These are phyloP conservation scores for Ornithoptera alexandrae DNA, from an alignment of 2,888 invertebrate genomes.

Conservation along the genomic window DNA sequence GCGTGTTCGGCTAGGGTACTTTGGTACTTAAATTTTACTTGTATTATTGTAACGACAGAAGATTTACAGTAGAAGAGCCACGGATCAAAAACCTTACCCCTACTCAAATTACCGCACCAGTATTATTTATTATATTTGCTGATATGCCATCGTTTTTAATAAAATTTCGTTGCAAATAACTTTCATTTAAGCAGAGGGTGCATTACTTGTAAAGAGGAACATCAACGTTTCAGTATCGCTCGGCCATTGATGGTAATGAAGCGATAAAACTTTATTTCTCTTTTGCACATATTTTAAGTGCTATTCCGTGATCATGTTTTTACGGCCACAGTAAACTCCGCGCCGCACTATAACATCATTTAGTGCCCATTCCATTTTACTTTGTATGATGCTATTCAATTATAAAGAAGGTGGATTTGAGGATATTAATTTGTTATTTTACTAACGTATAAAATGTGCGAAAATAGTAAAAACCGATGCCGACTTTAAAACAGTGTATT, in stretches of 20 bases:
- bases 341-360: constrained; percentile 45
- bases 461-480: constrained; percentile 25
- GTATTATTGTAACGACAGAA: too few relatives aligned
- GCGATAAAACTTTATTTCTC: constrained; percentile 40
- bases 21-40: too few relatives aligned
- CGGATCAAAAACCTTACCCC: too few relatives aligned
- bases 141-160: constrained; percentile 1
- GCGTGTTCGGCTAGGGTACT: too few relatives aligned
- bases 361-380: constrained; percentile 38
- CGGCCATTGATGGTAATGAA: constrained; percentile 39
- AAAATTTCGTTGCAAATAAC: constrained; percentile 13
- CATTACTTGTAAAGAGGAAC: constrained; percentile 18
- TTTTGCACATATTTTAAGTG: constrained; percentile 42
- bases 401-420: constrained; percentile 22
- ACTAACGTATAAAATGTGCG: constrained; percentile 26
- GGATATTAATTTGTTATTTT: constrained; percentile 28
- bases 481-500: constrained; percentile 1
- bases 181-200: constrained; percentile 17
- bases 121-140: not conserved
- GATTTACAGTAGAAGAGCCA: too few relatives aligned
- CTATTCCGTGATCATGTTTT: constrained; percentile 42
- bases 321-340: constrained; percentile 39
- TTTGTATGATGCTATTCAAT: constrained; percentile 31
- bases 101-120: too few relatives aligned
- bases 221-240: constrained; percentile 26